Evolutionary conservation across 2,888 invertebrate genomes (phyloP).

Genomic region (Ormyrus labotus): DNA sequence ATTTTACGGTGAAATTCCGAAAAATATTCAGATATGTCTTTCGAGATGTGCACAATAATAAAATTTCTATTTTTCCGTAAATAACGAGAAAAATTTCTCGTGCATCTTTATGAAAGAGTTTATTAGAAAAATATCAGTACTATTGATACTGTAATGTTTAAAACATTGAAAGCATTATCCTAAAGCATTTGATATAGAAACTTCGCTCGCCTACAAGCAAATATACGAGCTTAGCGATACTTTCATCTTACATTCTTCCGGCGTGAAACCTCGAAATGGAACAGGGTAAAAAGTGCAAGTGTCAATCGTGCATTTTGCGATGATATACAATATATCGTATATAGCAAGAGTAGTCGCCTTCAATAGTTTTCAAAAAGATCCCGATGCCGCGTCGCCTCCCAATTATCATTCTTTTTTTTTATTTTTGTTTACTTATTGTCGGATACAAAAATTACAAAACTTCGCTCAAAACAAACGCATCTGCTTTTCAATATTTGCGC

Average conservation of each 20-base stretch:
- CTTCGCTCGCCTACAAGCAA: not conserved
- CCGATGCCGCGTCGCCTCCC: not conserved
- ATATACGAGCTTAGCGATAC: not conserved
- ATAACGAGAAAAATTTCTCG: too few species aligned
- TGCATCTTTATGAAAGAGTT: too few species aligned
- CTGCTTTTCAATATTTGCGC: constrained; percentile 20
- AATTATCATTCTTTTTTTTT: not conserved
- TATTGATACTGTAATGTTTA: too few species aligned
- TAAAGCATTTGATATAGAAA: constrained; percentile 12
- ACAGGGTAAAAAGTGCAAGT: constrained; percentile 28
- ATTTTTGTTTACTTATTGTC: constrained; percentile 46
- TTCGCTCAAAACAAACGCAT: constrained; percentile 32
- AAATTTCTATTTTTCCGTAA: too few species aligned
- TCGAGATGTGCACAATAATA: too few species aligned
- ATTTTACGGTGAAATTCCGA: too few species aligned
- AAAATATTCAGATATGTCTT: too few species aligned
- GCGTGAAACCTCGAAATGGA: constrained; percentile 5
- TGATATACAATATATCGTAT: not conserved
- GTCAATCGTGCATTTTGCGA: constrained; percentile 33
- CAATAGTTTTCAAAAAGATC: constrained; percentile 20
- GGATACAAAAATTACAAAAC: constrained; percentile 55
- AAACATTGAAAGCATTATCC: constrained; percentile 6
- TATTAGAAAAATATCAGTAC: too few species aligned
- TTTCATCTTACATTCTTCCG: constrained; percentile 28
- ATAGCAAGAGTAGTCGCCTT: constrained; percentile 13